Conservation (phyloP, 2,888 invertebrate genomes). For the Calliopum simillimum region DNA sequence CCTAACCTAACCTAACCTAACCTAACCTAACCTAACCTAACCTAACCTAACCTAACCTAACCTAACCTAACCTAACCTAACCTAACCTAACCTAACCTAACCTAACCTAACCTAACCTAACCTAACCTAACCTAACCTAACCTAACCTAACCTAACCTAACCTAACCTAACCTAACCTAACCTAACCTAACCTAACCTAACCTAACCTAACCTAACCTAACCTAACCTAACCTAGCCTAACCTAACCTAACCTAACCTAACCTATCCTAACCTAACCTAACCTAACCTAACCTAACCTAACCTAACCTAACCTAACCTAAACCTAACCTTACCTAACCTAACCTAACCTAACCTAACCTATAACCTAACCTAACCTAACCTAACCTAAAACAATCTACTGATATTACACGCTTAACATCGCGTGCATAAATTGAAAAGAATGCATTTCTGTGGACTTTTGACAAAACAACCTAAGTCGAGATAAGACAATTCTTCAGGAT, state of each 20-base stretch:
- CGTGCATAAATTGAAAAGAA: no score
- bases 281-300: slow-evolving; percentile 23
- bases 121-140: not conserved
- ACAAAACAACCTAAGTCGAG: no score
- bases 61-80: slow-evolving; percentile 13
- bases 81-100: slow-evolving; percentile 1
- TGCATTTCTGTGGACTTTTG: no score
- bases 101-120: not conserved
- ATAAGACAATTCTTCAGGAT: no score
- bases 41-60: no score
- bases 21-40: no score
- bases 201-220: slow-evolving; percentile 9
- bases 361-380: slow-evolving; percentile 10
- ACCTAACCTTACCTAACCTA: slow-evolving; percentile 22
- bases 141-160: not conserved
- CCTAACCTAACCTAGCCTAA: slow-evolving; percentile 13
- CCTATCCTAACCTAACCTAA: slow-evolving; percentile 21
- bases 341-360: slow-evolving; percentile 24
- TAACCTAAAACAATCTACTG: no score
- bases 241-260: slow-evolving; percentile 4
- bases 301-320: slow-evolving; percentile 17
- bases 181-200: slow-evolving; percentile 6
- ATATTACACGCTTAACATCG: no score
- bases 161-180: no score
- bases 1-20: no score